Evolutionary conservation across 2,888 invertebrate genomes (phyloP).

Genomic region (Agriopis leucophaearia): DNA sequence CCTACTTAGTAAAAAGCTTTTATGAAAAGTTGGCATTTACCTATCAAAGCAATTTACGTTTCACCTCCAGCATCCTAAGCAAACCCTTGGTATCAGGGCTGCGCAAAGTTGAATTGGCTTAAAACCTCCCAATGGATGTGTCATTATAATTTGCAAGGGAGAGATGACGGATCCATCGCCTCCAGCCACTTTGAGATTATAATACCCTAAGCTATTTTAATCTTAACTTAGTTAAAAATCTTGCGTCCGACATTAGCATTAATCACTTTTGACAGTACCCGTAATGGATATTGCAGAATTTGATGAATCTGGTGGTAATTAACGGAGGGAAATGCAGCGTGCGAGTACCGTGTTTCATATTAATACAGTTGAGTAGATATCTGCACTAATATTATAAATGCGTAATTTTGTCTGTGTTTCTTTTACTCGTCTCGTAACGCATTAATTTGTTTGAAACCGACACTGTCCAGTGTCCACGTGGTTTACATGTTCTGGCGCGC

Average conservation of each 20-base stretch:
- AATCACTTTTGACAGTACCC: slow-evolving; percentile 82
- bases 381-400: too few species aligned
- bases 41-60: slow-evolving; percentile 40
- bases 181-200: slow-evolving; percentile 73
- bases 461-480: too few species aligned
- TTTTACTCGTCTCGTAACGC: too few species aligned
- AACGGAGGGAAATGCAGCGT: slow-evolving; percentile 19
- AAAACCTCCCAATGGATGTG: slow-evolving; percentile 83
- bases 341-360: slow-evolving; percentile 1
- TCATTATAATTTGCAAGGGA: slow-evolving; percentile 84
- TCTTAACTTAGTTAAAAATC: slow-evolving; percentile 87
- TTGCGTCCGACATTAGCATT: slow-evolving; percentile 84
- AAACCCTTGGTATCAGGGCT: slow-evolving; percentile 68
- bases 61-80: slow-evolving; percentile 57
- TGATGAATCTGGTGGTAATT: slow-evolving; percentile 38
- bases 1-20: neutral
- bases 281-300: slow-evolving; percentile 74
- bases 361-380: too few species aligned
- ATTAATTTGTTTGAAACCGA: too few species aligned
- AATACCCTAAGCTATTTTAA: slow-evolving; percentile 86
- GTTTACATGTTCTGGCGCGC: too few species aligned
- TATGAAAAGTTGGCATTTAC: slow-evolving; percentile 1
- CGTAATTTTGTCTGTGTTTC: too few species aligned
- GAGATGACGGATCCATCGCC: slow-evolving; percentile 83
- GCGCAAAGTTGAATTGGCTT: slow-evolving; percentile 81